Percentiles rank a stretch among this genome's conserved stretches.
Evolutionary conservation across 92 coral and sea anemone genomes (phyloP).

Genomic region (Bergia sp.): DNA sequence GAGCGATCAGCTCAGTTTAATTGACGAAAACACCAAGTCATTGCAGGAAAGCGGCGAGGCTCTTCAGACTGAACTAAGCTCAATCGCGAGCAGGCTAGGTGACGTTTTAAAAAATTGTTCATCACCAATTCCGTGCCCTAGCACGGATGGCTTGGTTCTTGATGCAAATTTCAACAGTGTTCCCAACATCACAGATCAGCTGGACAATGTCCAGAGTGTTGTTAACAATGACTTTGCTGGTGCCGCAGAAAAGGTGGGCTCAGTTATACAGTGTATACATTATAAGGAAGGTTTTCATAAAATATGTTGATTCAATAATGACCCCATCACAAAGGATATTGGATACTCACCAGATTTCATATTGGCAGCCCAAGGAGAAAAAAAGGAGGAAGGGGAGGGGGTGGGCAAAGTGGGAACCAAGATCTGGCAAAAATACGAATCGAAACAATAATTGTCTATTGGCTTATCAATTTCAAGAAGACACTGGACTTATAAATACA

Average conservation of each 20-base stretch:
- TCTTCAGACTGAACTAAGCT: slow-evolving; percentile 34
- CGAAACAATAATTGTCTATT: no score
- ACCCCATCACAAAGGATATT: not conserved
- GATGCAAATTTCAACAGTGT: slow-evolving; percentile 78
- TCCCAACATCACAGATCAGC: slow-evolving; percentile 66
- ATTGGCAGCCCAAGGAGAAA: no score
- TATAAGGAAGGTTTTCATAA: not conserved
- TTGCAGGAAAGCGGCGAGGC: slow-evolving; percentile 34
- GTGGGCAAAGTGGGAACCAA: no score
- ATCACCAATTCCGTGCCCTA: not conserved
- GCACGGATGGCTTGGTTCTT: slow-evolving; percentile 22
- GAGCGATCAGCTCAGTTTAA: slow-evolving; percentile 61
- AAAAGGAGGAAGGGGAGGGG: no score
- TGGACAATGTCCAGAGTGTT: slow-evolving; percentile 55
- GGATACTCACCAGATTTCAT: no score
- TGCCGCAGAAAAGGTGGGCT: slow-evolving; percentile 67
- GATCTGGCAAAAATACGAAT: not conserved
- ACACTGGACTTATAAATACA: no score
- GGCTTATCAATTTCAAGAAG: no score
- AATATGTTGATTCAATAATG: no score
- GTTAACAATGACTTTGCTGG: slow-evolving; percentile 67
- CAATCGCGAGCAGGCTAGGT: slow-evolving; percentile 20
- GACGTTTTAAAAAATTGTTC: accelerated
- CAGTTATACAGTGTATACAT: no score
- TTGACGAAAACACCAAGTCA: slow-evolving; percentile 57